These are phyloP conservation scores for Caenorhabditis sp. DNA, from an alignment of 2,888 invertebrate species.

Conservation along the genomic window DNA sequence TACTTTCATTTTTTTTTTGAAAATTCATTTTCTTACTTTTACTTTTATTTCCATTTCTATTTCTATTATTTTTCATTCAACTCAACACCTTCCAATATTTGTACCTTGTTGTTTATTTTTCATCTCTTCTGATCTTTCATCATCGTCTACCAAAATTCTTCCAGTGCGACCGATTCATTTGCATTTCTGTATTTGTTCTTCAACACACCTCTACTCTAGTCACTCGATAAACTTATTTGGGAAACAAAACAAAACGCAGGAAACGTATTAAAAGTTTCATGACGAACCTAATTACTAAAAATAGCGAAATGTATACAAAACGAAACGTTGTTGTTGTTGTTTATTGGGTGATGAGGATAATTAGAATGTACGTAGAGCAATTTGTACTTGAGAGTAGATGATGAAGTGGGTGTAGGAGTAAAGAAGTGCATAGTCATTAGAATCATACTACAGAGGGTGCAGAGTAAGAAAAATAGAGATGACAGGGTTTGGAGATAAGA, in stretches of 20 bases:
- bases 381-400: neutral
- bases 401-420: neutral
- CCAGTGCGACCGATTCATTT: too few relatives aligned
- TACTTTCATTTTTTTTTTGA: too few relatives aligned
- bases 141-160: too few relatives aligned
- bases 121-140: neutral
- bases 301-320: constrained; percentile 17
- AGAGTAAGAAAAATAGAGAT: neutral
- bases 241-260: too few relatives aligned
- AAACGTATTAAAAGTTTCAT: constrained; percentile 21
- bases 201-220: neutral
- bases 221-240: constrained; percentile 40
- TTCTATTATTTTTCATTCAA: neutral
- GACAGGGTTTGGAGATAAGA: too few relatives aligned
- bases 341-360: constrained; percentile 3
- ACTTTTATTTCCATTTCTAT: neutral
- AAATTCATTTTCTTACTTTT: constrained; percentile 15
- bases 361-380: neutral
- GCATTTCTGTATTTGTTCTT: constrained; percentile 10
- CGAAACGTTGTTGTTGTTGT: constrained; percentile 11
- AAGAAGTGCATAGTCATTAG: neutral
- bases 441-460: neutral
- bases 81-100: neutral
- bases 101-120: neutral
- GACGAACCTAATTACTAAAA: constrained; percentile 55